Percentiles rank a stretch among this genome's conserved stretches.
Evolutionary conservation across 2,888 invertebrate genomes (phyloP).

Genomic region (Drosophila meridiana): DNA sequence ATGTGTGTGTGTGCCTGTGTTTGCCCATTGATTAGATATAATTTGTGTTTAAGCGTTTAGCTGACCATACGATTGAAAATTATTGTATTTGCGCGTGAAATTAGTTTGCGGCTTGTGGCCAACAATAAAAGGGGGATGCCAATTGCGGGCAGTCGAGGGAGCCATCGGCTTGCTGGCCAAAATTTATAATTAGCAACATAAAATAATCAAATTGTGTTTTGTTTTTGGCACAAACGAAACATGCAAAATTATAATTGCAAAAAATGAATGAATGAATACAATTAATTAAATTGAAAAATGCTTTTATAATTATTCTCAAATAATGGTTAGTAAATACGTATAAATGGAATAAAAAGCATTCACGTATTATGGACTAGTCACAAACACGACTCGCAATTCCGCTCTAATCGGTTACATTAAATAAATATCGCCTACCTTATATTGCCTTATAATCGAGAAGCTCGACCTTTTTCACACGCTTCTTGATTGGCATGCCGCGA

Average conservation of each 20-base stretch:
- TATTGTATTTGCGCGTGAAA: conserved; percentile 63
- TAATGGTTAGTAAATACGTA: neutral
- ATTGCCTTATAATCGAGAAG: conserved; percentile 27
- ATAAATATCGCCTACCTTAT: conserved; percentile 7
- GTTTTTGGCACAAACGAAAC: conserved; percentile 31
- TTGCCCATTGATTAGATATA: conserved; percentile 58
- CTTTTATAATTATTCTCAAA: conserved; percentile 6
- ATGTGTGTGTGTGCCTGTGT: conserved; percentile 12
- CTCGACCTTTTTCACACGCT: conserved; percentile 58
- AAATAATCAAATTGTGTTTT: conserved; percentile 50
- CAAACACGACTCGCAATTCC: conserved; percentile 9
- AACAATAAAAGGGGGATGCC: neutral
- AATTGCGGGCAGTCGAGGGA: neutral
- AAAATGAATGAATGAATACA: conserved; percentile 3
- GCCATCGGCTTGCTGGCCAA: neutral
- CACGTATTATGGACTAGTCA: conserved; percentile 14
- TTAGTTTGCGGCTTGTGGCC: conserved; percentile 61
- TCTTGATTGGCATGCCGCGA: conserved; percentile 39
- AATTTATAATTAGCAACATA: conserved; percentile 58
- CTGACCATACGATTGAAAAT: conserved; percentile 31
- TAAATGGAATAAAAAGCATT: neutral
- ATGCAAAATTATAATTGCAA: conserved; percentile 24
- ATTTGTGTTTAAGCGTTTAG: conserved; percentile 45
- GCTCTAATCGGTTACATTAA: neutral
- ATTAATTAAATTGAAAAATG: conserved; percentile 16